phyloP scores from a whole-genome alignment of 1,140 invertebrate genomes.

The Bombus polaris region DNA sequence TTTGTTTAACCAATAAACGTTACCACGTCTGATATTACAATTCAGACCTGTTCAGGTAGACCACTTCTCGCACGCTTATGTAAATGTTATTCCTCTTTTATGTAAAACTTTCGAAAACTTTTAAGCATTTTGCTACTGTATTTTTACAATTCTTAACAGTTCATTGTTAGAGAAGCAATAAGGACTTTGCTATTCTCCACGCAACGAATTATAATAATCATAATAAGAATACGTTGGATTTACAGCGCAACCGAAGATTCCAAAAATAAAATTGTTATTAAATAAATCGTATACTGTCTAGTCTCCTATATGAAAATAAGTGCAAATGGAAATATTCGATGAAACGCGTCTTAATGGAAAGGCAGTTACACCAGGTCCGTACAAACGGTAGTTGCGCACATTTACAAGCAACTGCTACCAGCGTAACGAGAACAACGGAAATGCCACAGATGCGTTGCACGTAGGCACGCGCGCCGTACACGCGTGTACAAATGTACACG shows the following conservation, averaged over 20 bases:
- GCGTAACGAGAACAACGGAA: constrained; percentile 22
- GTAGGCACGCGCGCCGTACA: neutral
- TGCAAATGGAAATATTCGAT: no score
- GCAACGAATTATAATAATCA: no score
- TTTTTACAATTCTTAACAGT: no score
- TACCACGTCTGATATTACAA: neutral
- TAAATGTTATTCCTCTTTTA: neutral
- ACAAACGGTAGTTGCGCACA: neutral
- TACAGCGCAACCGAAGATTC: neutral
- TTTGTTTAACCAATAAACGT: neutral
- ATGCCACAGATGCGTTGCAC: constrained; percentile 15
- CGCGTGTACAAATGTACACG: constrained; percentile 7
- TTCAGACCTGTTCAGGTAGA: neutral
- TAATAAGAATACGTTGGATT: neutral
- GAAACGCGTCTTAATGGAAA: neutral
- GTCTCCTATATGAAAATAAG: neutral
- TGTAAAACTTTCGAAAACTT: neutral
- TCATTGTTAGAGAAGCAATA: no score
- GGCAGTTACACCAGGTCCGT: neutral
- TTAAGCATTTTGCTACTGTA: no score
- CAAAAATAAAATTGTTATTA: neutral
- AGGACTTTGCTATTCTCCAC: no score
- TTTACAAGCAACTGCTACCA: constrained; percentile 25
- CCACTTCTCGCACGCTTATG: neutral
- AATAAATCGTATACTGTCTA: no score